Evolutionary conservation across 2,888 invertebrate species (phyloP).

Genomic region (Xylocampa areola): DNA sequence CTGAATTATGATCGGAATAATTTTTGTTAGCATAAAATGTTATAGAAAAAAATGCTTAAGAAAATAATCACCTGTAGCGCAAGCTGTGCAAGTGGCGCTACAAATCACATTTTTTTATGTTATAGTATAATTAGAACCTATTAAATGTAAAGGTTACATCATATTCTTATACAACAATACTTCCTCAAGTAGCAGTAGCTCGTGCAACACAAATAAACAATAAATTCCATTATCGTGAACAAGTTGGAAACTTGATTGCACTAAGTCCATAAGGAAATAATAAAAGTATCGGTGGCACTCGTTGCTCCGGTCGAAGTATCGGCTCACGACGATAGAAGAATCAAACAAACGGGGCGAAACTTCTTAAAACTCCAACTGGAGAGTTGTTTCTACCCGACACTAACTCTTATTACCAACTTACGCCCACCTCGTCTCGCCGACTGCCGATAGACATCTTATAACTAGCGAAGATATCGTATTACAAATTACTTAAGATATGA

Average conservation of each 20-base stretch:
- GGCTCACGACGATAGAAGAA: slow-evolving; percentile 72
- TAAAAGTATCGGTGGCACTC: slow-evolving; percentile 81
- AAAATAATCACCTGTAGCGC: too few species aligned
- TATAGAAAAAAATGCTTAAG: too few species aligned
- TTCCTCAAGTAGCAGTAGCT: slow-evolving; percentile 25
- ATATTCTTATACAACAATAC: slow-evolving; percentile 14
- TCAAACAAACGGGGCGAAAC: slow-evolving; percentile 79
- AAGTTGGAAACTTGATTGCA: slow-evolving; percentile 70
- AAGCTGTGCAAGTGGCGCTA: too few species aligned
- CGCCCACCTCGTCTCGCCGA: slow-evolving; percentile 52
- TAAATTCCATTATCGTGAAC: slow-evolving; percentile 67
- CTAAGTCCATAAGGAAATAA: slow-evolving; percentile 78
- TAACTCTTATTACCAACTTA: slow-evolving; percentile 85
- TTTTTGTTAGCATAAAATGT: too few species aligned
- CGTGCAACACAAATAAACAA: slow-evolving; percentile 63
- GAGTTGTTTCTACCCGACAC: slow-evolving; percentile 69
- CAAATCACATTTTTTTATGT: too few species aligned
- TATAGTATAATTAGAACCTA: too few species aligned
- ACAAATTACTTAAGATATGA: slow-evolving; percentile 65
- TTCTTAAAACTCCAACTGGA: slow-evolving; percentile 74
- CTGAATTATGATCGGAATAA: too few species aligned
- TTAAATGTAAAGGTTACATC: neutral
- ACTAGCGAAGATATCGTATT: slow-evolving; percentile 72
- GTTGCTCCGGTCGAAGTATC: slow-evolving; percentile 70
- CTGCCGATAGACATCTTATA: slow-evolving; percentile 72